phyloP scores from a whole-genome alignment of 2,113 vertebrate species.

The Trematomus loennbergii region DNA sequence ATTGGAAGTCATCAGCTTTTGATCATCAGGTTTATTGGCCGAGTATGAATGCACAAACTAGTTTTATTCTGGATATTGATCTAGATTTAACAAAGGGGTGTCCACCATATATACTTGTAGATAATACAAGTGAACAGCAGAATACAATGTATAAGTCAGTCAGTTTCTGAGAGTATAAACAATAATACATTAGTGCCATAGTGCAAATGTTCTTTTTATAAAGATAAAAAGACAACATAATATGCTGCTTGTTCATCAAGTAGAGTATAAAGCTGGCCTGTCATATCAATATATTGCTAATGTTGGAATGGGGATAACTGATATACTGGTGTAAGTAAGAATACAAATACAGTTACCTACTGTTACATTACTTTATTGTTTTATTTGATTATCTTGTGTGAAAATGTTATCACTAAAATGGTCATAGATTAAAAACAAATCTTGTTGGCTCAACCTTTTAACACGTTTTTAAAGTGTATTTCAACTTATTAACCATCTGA shows the following conservation, averaged over 20 bases:
- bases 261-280: background rate
- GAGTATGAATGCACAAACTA: too few relatives aligned
- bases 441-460: background rate
- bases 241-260: background rate
- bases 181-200: too few relatives aligned
- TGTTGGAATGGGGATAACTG: background rate
- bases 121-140: too few relatives aligned
- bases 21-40: slow-evolving; percentile 5
- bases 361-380: background rate
- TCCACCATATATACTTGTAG: too few relatives aligned
- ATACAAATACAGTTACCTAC: background rate
- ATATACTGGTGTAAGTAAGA: background rate
- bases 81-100: too few relatives aligned
- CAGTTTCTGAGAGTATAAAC: too few relatives aligned
- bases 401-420: background rate
- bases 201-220: too few relatives aligned
- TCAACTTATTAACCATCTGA: slow-evolving; percentile 43
- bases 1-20: background rate
- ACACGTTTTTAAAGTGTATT: slow-evolving; percentile 33
- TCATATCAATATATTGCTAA: background rate
- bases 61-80: too few relatives aligned
- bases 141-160: too few relatives aligned
- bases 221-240: too few relatives aligned
- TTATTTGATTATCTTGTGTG: slow-evolving; percentile 4
- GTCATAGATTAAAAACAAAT: background rate